Base-by-base conservation (phyloP, 2,888 invertebrate genomes). In the Drosophila lutescens region DNA sequence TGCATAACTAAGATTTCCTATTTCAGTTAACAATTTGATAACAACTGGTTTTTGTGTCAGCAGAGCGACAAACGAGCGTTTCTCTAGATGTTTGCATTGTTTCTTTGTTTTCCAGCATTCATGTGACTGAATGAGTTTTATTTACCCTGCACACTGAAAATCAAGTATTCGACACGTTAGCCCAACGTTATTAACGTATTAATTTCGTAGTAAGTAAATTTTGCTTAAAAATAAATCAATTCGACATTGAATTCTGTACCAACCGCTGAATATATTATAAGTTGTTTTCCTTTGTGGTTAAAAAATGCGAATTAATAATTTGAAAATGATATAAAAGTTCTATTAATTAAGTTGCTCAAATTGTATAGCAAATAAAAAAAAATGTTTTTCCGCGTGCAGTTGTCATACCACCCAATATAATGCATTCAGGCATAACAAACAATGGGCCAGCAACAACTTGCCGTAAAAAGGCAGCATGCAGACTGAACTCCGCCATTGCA, bases 1-100 rank as follows among this genome's bases (percentile, higher is more conserved):
- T 69, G 84, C 80, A 88, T 82, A 86, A 83, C 80, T 75, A 88
- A 88, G 86, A 88, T 88, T 86, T 88, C 74, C 84, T 86, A 80
- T 86, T 88, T 78, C 77, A 86, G 86, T 85, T 88, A 85, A 82
- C 82, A 87, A 85, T 87, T 84, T 84, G 77, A 84, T 79, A 77
- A 74, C 65, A 82, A 86, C 82, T 72, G 41, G 81, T 77, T 72
- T 74, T 70, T 80, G 85, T 86, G 74, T 85, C 77, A 86, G 73
- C 86, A 69, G 34, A 40, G 62, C 54, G 56, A 67, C 76, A 72
- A 70, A 61, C 67, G 53, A 76, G 56, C 51, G 62, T 65, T 47
- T 79, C 60, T 62, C 67, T 69, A 36, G 55, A 75, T 70, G 74
- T 70, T 36, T 49, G 47, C 53, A 57, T 49, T 74, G 50, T 50